These are phyloP conservation scores for Pygathrix nemaeus DNA, from an alignment of 2,113 vertebrate genomes.

Conservation along the genomic window DNA sequence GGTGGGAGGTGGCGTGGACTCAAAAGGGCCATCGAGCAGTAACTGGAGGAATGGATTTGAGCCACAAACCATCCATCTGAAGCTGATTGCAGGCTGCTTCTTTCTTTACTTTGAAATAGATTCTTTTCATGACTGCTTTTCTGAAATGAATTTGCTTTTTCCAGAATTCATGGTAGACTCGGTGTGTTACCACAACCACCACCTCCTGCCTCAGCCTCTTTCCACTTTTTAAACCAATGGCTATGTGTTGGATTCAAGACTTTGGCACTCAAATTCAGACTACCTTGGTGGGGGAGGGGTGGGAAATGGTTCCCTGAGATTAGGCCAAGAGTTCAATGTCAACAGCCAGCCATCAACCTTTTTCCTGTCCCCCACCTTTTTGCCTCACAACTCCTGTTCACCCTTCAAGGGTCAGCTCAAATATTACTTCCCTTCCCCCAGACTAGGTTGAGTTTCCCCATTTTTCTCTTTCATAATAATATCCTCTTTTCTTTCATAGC, in stretches of 20 bases:
- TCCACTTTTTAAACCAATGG: neutral
- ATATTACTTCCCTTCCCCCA: neutral
- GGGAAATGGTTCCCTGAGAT: neutral
- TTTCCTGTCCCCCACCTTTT: neutral
- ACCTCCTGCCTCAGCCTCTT: neutral
- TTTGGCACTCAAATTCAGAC: neutral
- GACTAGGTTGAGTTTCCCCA: neutral
- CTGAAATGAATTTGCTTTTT: slow-evolving; percentile 50
- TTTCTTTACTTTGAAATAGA: slow-evolving; percentile 43
- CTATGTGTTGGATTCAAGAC: neutral
- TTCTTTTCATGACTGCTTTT: slow-evolving; percentile 34
- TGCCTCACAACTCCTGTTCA: neutral
- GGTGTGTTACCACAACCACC: neutral
- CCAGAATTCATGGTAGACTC: slow-evolving; percentile 5
- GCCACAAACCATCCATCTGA: neutral
- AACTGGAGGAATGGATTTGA: neutral
- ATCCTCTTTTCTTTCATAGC: neutral
- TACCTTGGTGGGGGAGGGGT: neutral
- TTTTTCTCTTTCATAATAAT: slow-evolving; percentile 15
- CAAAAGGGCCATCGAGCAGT: neutral
- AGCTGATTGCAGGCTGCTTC: slow-evolving; percentile 25
- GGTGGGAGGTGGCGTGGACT: neutral
- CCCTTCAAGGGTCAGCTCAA: neutral
- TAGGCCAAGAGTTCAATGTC: slow-evolving; percentile 14
- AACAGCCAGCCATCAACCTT: neutral